phyloP scores from a whole-genome alignment of 1,140 invertebrate species.

The Mizuhopecten yessoensis region DNA sequence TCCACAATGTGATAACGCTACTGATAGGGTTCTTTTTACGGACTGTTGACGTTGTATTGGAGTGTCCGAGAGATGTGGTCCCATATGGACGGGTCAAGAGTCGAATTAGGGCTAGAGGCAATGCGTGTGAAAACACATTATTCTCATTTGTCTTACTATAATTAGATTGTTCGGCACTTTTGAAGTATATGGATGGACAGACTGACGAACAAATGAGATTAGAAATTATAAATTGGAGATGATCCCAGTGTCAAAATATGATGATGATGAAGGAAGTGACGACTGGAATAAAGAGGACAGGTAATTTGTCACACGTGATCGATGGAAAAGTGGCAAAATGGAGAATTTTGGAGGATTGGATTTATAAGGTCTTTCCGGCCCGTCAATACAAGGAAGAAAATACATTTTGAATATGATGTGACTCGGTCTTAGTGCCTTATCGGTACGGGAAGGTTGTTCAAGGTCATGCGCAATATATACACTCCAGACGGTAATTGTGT shows the following conservation, averaged over 20 bases:
- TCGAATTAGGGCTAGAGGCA: not conserved
- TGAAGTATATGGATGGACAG: not conserved
- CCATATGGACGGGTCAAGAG: not conserved
- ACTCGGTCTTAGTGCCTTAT: too few relatives aligned
- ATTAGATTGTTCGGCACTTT: not conserved
- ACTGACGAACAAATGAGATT: not conserved
- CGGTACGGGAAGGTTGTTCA: too few relatives aligned
- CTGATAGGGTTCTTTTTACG: not conserved
- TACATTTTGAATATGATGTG: not conserved
- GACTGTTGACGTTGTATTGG: not conserved
- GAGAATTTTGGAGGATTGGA: not conserved
- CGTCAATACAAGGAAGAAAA: not conserved
- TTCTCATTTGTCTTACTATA: not conserved
- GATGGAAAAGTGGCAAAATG: not conserved
- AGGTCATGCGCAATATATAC: too few relatives aligned
- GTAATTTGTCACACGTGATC: not conserved
- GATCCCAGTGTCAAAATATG: not conserved
- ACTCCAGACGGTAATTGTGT: too few relatives aligned
- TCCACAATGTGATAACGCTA: not conserved
- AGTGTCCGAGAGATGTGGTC: not conserved
- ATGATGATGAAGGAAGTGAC: not conserved
- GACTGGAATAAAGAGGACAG: not conserved
- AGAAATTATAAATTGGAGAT: not conserved
- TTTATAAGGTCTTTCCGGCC: not conserved
- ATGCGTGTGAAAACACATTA: constrained; percentile 21